Evolutionary conservation across 1,140 invertebrate species (phyloP).

Genomic region (Drosophila subpulchrella): DNA sequence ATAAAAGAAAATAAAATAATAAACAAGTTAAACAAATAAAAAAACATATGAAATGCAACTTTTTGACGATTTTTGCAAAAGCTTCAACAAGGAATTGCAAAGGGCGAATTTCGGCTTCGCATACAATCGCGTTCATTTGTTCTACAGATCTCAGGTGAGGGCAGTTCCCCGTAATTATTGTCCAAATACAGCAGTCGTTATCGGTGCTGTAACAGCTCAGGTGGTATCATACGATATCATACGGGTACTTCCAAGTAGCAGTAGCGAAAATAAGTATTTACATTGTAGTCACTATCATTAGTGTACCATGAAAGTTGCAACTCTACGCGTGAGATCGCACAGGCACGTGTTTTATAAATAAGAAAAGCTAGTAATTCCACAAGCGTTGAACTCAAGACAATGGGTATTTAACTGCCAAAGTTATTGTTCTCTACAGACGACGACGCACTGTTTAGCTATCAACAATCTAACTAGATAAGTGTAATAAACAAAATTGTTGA

Average conservation of each 20-base stretch:
- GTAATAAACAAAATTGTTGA: slow-evolving; percentile 1
- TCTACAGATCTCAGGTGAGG: slow-evolving; percentile 79
- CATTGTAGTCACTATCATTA: slow-evolving; percentile 16
- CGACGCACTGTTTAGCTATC: background rate
- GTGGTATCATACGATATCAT: slow-evolving; percentile 26
- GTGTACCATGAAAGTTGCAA: slow-evolving; percentile 3
- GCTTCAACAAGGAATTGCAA: slow-evolving; percentile 68
- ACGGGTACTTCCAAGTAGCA: slow-evolving; percentile 8
- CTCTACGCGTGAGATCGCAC: slow-evolving; percentile 25
- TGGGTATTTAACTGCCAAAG: background rate
- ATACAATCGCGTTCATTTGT: slow-evolving; percentile 71
- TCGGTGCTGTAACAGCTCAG: slow-evolving; percentile 26
- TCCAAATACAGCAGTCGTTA: slow-evolving; percentile 6
- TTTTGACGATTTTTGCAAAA: slow-evolving; percentile 65
- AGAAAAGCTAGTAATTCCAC: background rate
- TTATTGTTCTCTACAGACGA: background rate
- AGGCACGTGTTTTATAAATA: slow-evolving; percentile 23
- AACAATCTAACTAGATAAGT: slow-evolving; percentile 8
- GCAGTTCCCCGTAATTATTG: slow-evolving; percentile 7
- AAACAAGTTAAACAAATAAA: slow-evolving; percentile 9
- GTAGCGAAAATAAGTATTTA: slow-evolving; percentile 16
- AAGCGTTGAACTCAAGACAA: background rate
- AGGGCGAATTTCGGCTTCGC: slow-evolving; percentile 71
- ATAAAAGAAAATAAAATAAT: slow-evolving; percentile 1
- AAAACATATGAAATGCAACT: slow-evolving; percentile 67